A percentile compares a stretch with the other conserved stretches of the same genome.
phyloP scores from a whole-genome alignment of 2,888 invertebrate species.

The Dasysyrphus tricinctus region DNA sequence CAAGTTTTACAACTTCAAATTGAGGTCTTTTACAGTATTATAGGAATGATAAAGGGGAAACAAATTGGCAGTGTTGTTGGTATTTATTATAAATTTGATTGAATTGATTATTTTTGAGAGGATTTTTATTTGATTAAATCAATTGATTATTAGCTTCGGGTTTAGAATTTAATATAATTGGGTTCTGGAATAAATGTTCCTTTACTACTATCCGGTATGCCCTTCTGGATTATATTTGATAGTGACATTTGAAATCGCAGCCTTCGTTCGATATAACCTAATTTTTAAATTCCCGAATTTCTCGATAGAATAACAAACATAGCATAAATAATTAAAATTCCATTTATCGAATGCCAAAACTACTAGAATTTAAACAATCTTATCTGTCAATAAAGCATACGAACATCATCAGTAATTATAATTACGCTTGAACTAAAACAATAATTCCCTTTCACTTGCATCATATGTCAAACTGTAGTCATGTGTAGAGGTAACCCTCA shows the following conservation, averaged over 20 bases:
- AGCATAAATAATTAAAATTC: conserved; percentile 6
- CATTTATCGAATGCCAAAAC: background rate
- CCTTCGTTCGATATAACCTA: no score
- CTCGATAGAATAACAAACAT: background rate
- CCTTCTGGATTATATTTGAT: no score
- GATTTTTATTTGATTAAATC: background rate
- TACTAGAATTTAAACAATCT: conserved; percentile 16
- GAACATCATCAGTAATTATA: conserved; percentile 22
- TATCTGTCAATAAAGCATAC: background rate
- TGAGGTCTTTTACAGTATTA: background rate
- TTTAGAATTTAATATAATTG: background rate
- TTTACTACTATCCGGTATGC: no score
- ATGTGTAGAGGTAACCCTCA: background rate
- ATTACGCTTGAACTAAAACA: conserved; percentile 16
- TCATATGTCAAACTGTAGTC: background rate
- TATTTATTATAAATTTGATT: background rate
- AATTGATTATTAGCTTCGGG: background rate
- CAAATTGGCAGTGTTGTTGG: background rate
- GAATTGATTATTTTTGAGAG: background rate
- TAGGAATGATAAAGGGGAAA: background rate
- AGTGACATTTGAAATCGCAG: no score
- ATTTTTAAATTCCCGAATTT: no score
- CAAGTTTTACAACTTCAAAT: conserved; percentile 14
- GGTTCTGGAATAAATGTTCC: no score
- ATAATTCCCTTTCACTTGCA: background rate